These are phyloP conservation scores for Camponotus vicinus DNA, from an alignment of 1,140 invertebrate genomes.

Conservation along the genomic window DNA sequence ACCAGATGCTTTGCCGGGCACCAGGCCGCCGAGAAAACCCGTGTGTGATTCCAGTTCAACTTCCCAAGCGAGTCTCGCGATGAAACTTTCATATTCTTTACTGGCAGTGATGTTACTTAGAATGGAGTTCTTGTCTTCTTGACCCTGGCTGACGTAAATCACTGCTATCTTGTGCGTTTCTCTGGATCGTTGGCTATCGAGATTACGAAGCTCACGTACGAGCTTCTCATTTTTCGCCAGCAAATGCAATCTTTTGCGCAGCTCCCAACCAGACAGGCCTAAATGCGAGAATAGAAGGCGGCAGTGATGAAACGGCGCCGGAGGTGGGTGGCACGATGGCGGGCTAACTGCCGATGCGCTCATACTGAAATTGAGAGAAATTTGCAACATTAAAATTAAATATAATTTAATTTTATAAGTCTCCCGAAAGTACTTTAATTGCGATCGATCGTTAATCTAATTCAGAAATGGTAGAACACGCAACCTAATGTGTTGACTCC, in stretches of 20 bases:
- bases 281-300: slow-evolving; percentile 95
- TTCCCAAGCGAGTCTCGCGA: slow-evolving; percentile 98
- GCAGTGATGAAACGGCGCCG: slow-evolving; percentile 93
- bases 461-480: background rate
- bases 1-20: slow-evolving; percentile 96
- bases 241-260: slow-evolving; percentile 93
- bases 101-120: slow-evolving; percentile 92
- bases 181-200: slow-evolving; percentile 95
- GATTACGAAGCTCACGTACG: slow-evolving; percentile 95
- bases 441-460: background rate
- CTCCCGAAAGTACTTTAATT: background rate
- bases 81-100: slow-evolving; percentile 97
- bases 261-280: slow-evolving; percentile 96
- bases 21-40: slow-evolving; percentile 98
- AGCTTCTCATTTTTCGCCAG: slow-evolving; percentile 96
- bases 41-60: slow-evolving; percentile 97
- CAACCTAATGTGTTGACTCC: slow-evolving; percentile 83
- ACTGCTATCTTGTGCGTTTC: slow-evolving; percentile 99
- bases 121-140: slow-evolving; percentile 98
- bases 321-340: slow-evolving; percentile 82
- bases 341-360: slow-evolving; percentile 78
- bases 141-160: slow-evolving; percentile 98
- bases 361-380: slow-evolving; percentile 73
- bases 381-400: slow-evolving; percentile 15
- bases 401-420: background rate